Evolutionary conservation across 2,888 invertebrate species (phyloP), one percentile per base, ranked within the genome.

Genomic region (Toxonevra muliebris): DNA sequence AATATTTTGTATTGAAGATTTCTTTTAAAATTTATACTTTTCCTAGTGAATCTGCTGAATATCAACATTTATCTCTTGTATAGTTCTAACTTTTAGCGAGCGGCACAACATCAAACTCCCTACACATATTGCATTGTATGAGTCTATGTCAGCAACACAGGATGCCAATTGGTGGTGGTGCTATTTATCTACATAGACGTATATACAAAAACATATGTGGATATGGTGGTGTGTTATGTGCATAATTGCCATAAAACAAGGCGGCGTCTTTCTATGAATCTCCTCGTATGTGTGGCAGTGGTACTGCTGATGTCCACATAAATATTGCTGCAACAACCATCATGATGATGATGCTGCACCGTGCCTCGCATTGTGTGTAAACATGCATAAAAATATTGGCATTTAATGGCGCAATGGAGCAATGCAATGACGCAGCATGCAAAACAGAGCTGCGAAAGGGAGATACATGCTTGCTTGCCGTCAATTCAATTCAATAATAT

Each of bases 141-240:
- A 30, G 2, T 30, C 3, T 4, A 30, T 30, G 30, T 7, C 7
- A 4, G 53, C 53, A 17, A 17, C 53, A 30, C 30, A 30, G 30
- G 30, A 30, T 30, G 30, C 7, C 30, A 30, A 30, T 30, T 30
- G 30, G 30, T 30, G 30, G 30, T 30, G 19, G 19, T 13, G 61
- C 66, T 61, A 66, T 66, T 61, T 66, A 61, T 66, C 30, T 57
- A 60, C 48, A 60, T 61, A 53, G 66, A 48, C 19, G 20, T 59
- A 57, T 63, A 63, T 60, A 63, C 60, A 63, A 63, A 68, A 45
- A 58, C 68, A 64, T 57, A 68, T n/a, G 30, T 30, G 30, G 7
- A 30, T 30, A 7, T 30, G 30, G 30, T 57, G 43, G 45, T 60
- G 63, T 41, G 43, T 54, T 48, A 59, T 45, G 52, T 48, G 50